These are phyloP conservation scores for Hydropotes inermis DNA, from an alignment of 2,113 vertebrate species.

Conservation along the genomic window DNA sequence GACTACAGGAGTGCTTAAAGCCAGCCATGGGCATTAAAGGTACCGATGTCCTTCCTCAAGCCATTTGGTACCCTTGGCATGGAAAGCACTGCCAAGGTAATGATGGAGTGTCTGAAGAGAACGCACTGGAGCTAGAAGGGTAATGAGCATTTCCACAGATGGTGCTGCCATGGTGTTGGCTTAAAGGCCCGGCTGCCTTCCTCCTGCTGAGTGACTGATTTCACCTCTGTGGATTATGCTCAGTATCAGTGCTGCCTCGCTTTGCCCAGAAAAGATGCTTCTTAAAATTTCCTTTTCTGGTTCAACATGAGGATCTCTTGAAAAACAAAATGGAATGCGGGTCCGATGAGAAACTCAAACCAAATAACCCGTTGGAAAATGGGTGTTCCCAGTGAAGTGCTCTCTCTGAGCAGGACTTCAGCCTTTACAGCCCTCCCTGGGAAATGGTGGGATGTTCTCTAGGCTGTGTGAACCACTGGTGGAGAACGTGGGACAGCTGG, in stretches of 20 bases:
- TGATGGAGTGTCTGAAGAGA: neutral
- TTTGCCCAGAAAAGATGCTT: neutral
- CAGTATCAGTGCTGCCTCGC: neutral
- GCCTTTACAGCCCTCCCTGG: neutral
- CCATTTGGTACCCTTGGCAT: conserved; percentile 11
- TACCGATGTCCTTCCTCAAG: neutral
- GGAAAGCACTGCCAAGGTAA: conserved; percentile 34
- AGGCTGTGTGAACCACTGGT: accelerated
- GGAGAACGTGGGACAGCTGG: neutral
- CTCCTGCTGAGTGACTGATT: conserved; percentile 23
- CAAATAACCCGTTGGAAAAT: neutral
- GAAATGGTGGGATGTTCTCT: neutral
- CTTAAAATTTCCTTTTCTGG: neutral
- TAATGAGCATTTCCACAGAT: conserved; percentile 54
- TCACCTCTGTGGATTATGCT: conserved; percentile 21
- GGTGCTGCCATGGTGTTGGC: conserved; percentile 23
- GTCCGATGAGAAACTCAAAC: neutral
- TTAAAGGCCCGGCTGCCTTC: conserved; percentile 4
- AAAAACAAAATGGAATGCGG: neutral
- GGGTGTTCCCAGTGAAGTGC: neutral
- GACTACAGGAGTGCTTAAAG: conserved; percentile 6
- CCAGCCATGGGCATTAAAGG: neutral
- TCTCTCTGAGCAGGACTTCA: neutral
- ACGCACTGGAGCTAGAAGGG: conserved; percentile 10
- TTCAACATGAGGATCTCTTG: neutral